phyloP scores from a whole-genome alignment of 2,113 vertebrate genomes.

The Echinops telfairi region DNA sequence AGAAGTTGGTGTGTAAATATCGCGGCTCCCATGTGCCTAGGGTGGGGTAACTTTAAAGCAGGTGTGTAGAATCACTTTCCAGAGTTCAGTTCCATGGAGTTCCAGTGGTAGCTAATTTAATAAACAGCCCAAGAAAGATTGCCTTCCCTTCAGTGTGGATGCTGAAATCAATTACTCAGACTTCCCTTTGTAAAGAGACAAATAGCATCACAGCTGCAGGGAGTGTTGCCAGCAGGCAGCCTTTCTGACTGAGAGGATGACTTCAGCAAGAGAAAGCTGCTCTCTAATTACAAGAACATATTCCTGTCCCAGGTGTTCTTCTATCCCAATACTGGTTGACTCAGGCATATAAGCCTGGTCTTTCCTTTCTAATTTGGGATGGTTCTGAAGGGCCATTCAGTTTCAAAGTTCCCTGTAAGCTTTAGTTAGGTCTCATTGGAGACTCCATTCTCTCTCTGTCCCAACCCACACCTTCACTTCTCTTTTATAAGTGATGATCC shows the following conservation, averaged over 20 bases:
- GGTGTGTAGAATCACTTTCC: neutral
- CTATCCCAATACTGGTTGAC: neutral
- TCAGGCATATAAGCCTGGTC: neutral
- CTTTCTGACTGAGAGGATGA: neutral
- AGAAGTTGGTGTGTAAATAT: neutral
- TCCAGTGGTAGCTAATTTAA: neutral
- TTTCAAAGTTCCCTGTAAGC: neutral
- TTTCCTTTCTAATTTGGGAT: neutral
- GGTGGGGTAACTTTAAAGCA: neutral
- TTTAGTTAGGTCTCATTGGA: neutral
- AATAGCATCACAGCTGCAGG: neutral
- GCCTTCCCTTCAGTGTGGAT: neutral
- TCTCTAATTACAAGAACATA: neutral
- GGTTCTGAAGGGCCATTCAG: neutral
- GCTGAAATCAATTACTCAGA: neutral
- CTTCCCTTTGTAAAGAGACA: neutral
- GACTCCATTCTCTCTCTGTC: neutral
- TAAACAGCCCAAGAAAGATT: neutral
- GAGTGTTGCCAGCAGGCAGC: too few species aligned
- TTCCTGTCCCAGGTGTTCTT: neutral
- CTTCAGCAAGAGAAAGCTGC: neutral
- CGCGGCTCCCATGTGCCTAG: neutral
- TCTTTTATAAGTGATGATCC: neutral
- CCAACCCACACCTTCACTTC: neutral
- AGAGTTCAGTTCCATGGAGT: neutral